Evolutionary conservation across 2,113 vertebrate species (phyloP).

Genomic region (Aegithalos caudatus): DNA sequence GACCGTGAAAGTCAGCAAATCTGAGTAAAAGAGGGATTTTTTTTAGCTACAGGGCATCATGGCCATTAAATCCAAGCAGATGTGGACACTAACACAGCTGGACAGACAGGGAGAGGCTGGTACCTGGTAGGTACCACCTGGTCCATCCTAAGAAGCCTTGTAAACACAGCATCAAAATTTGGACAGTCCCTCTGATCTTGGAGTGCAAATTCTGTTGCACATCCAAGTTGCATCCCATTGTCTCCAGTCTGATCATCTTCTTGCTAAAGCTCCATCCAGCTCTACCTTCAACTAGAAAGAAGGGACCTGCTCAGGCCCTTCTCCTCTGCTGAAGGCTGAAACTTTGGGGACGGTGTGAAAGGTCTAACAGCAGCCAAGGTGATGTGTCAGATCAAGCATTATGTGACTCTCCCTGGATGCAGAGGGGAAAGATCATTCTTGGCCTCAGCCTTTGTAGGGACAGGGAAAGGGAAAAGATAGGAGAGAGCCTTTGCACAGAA

Average conservation of each 20-base stretch:
- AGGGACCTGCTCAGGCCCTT: background rate
- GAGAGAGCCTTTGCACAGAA: background rate
- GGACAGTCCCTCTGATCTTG: background rate
- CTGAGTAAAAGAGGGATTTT: background rate
- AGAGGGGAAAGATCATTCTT: background rate
- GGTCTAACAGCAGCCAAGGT: background rate
- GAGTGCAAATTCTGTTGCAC: background rate
- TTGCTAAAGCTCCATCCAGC: background rate
- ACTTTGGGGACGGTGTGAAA: background rate
- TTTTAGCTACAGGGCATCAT: background rate
- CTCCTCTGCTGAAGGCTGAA: background rate
- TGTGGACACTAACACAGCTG: background rate
- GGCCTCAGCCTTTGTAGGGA: background rate
- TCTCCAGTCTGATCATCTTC: background rate
- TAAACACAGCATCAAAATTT: background rate
- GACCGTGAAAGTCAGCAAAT: conserved; percentile 5
- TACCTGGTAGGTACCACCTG: background rate
- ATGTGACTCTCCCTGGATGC: background rate
- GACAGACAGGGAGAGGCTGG: background rate
- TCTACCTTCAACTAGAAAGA: background rate
- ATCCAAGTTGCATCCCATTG: fast-evolving
- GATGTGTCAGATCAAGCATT: background rate
- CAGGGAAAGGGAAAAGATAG: background rate
- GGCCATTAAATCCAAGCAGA: background rate
- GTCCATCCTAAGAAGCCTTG: background rate